phyloP scores from a whole-genome alignment of 2,113 vertebrate species.

The Nycticryphes semicollaris region DNA sequence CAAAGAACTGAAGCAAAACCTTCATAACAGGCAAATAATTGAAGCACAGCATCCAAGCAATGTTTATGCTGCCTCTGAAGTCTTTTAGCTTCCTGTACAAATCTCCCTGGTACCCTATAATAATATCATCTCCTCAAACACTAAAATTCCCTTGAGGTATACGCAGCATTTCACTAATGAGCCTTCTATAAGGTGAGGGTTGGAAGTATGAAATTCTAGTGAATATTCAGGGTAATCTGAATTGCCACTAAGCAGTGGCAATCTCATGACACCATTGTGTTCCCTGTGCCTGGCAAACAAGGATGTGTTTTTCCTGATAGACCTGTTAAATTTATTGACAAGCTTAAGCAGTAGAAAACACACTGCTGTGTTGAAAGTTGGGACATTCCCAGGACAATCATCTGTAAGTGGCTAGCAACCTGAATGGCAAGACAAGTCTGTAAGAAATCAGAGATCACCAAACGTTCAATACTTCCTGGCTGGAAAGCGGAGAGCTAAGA shows the following conservation, averaged over 20 bases:
- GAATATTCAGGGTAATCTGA: neutral
- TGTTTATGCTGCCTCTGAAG: neutral
- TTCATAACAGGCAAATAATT: neutral
- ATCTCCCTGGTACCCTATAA: neutral
- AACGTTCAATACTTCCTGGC: neutral
- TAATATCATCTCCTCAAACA: neutral
- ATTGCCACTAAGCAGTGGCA: neutral
- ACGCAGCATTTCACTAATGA: neutral
- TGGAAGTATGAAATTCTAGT: neutral
- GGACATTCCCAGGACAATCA: neutral
- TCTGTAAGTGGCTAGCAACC: neutral
- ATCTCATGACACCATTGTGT: neutral
- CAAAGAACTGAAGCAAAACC: neutral
- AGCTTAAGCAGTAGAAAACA: slow-evolving; percentile 40
- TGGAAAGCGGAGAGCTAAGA: neutral
- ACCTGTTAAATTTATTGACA: slow-evolving; percentile 52
- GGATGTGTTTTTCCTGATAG: neutral
- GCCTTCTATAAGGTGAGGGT: neutral
- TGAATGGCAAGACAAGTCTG: neutral
- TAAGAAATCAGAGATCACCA: neutral
- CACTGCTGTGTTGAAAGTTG: neutral
- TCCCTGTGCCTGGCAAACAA: neutral
- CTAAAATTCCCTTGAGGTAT: neutral
- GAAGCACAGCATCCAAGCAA: neutral
- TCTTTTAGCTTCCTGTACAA: neutral